These are phyloP conservation scores for Orthosia gracilis DNA, from an alignment of 2,888 invertebrate genomes.

Conservation along the genomic window DNA sequence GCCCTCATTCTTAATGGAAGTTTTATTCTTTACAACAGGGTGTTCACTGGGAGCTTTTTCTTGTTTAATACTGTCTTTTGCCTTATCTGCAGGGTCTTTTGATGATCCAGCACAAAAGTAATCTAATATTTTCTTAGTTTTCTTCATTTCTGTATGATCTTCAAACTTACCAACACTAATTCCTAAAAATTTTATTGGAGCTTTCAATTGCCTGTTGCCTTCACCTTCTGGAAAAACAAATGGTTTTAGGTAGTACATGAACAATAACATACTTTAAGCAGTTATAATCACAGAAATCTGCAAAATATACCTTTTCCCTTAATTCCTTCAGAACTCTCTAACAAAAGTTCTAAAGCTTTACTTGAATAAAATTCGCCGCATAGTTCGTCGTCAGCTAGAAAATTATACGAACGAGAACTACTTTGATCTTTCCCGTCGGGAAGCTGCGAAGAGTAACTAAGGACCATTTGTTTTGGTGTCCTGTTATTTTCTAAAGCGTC, in stretches of 20 bases:
- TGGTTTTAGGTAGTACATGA: not conserved
- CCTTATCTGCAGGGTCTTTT: constrained; percentile 69
- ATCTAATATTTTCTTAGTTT: constrained; percentile 90
- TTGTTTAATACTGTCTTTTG: constrained; percentile 56
- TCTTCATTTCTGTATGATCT: constrained; percentile 88
- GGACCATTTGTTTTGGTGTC: constrained; percentile 94
- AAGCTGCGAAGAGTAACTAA: constrained; percentile 92
- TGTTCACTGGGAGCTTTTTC: constrained; percentile 32
- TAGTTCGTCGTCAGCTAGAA: constrained; percentile 92
- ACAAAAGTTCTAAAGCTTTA: constrained; percentile 93
- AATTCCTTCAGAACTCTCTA: constrained; percentile 90
- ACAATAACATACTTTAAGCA: not conserved
- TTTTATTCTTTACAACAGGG: constrained; percentile 34
- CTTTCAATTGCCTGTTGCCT: constrained; percentile 80
- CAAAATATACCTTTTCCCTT: constrained; percentile 79
- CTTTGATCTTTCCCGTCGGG: constrained; percentile 90
- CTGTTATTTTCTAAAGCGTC: constrained; percentile 96
- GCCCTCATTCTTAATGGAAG: constrained; percentile 63
- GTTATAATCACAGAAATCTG: not conserved
- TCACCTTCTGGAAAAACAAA: constrained; percentile 78
- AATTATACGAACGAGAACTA: constrained; percentile 92
- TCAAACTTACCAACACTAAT: constrained; percentile 96
- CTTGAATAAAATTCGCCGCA: constrained; percentile 93
- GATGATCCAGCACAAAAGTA: constrained; percentile 90
- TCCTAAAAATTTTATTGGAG: constrained; percentile 93